Conservation (phyloP, 2,888 invertebrate species). For the Alcis repandata region DNA sequence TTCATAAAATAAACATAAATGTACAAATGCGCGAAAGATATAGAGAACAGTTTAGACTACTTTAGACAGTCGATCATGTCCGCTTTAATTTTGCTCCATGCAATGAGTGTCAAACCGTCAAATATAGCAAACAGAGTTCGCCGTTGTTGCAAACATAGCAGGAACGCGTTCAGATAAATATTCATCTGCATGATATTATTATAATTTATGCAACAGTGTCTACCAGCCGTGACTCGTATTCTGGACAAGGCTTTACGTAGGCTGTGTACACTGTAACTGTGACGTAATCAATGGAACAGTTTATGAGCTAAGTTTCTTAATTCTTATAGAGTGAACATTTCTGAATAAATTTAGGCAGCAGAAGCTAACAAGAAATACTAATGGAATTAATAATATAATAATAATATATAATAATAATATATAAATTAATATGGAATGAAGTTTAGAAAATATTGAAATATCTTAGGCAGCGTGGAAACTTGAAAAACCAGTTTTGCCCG, state of each 20-base stretch:
- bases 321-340: not conserved
- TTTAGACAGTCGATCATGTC: no score
- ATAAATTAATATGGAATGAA: no score
- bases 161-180: slow-evolving; percentile 18
- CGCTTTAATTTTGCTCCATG: not conserved
- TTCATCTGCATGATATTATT: slow-evolving; percentile 22
- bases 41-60: no score
- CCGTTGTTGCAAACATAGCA: slow-evolving; percentile 9
- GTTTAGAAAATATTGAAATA: no score
- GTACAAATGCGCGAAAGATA: no score
- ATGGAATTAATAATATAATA: no score
- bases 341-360: not conserved
- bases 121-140: not conserved
- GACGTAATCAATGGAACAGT: not conserved
- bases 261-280: slow-evolving; percentile 1
- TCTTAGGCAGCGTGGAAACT: no score
- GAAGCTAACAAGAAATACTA: no score
- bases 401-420: no score
- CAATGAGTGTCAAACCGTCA: not conserved
- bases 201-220: slow-evolving; percentile 25
- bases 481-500: no score
- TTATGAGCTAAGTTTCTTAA: no score
- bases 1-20: no score
- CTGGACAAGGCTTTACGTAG: slow-evolving; percentile 25
- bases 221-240: slow-evolving; percentile 15